phyloP scores from a whole-genome alignment of 2,797 vertebrate species.

The Cryptoblepharus egeriae region DNA sequence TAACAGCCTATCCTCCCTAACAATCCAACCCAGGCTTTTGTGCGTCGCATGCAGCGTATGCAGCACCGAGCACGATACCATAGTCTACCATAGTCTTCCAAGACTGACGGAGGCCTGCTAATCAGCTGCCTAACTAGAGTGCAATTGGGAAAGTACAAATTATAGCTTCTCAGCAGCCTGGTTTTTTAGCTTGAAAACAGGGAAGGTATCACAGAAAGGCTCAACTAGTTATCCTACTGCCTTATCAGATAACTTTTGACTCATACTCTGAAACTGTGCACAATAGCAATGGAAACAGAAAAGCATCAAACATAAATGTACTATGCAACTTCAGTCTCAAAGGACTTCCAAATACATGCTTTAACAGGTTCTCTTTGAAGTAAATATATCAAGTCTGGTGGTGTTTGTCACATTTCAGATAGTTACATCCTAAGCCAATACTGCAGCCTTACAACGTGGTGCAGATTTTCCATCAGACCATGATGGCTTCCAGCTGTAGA shows the following conservation, averaged over 20 bases:
- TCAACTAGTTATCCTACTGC: not conserved
- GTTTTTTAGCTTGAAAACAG: not conserved
- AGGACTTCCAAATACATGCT: not conserved
- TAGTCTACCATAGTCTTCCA: no score
- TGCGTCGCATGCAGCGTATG: no score
- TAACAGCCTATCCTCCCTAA: no score
- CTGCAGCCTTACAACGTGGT: not conserved
- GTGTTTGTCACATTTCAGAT: not conserved
- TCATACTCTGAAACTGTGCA: not conserved
- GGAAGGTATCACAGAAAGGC: accelerated
- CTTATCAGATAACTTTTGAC: constrained; percentile 14
- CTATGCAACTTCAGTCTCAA: not conserved
- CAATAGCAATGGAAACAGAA: constrained; percentile 2
- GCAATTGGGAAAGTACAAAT: not conserved
- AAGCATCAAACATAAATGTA: not conserved
- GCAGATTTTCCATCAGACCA: not conserved
- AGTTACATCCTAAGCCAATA: not conserved
- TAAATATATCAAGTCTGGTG: not conserved
- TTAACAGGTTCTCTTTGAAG: constrained; percentile 8
- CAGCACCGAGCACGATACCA: no score
- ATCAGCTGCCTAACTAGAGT: not conserved
- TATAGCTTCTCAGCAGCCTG: constrained; percentile 2
- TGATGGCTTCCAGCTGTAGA: not conserved
- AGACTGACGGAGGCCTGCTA: no score
- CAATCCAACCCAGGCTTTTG: no score